Conservation (phyloP, 1,140 invertebrate species). For the Diabrotica virgifera region DNA sequence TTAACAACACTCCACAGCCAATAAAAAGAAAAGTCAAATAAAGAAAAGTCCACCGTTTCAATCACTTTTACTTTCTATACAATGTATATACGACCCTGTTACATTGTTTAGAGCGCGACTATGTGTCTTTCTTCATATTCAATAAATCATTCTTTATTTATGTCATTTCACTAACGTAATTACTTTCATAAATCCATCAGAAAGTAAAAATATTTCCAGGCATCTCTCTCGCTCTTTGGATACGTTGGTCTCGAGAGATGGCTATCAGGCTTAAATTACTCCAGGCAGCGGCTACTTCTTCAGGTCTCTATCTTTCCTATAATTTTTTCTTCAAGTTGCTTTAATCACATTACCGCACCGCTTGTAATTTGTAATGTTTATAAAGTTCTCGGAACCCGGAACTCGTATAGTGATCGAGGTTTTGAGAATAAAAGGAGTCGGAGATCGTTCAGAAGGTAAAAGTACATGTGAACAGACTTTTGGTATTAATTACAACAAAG, state of each 20-base stretch:
- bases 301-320: conserved; percentile 9
- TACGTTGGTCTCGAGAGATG: conserved; percentile 24
- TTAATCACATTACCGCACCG: conserved; percentile 18
- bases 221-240: neutral
- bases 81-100: too few species aligned
- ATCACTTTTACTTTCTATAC: too few species aligned
- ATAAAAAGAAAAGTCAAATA: too few species aligned
- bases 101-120: neutral
- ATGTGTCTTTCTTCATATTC: conserved; percentile 6
- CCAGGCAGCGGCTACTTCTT: conserved; percentile 11
- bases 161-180: conserved; percentile 34
- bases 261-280: conserved; percentile 18
- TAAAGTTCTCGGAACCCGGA: neutral
- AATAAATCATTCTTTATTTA: conserved; percentile 34
- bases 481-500: too few species aligned
- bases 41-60: too few species aligned
- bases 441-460: neutral
- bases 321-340: conserved; percentile 13
- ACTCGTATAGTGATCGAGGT: neutral
- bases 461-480: neutral
- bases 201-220: conserved; percentile 29
- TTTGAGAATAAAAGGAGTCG: neutral
- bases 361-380: conserved; percentile 17
- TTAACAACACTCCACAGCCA: too few species aligned
- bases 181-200: conserved; percentile 35